Evolutionary conservation across 2,113 vertebrate species (phyloP).

Genomic region (Menura novaehollandiae): DNA sequence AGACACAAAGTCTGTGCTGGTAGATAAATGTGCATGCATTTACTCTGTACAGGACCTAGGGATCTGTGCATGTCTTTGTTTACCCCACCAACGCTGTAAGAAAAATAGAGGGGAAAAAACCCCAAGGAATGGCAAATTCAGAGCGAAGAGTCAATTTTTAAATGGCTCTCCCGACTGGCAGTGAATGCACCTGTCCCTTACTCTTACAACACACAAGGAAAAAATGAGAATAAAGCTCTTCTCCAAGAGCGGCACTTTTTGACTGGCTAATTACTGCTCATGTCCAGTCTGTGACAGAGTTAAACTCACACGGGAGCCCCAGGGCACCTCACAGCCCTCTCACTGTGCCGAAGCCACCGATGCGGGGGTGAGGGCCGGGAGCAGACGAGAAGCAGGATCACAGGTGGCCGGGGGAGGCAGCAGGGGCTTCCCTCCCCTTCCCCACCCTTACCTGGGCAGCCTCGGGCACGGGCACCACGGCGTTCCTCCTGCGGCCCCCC

Average conservation of each 20-base stretch:
- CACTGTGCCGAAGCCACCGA: rapidly evolving
- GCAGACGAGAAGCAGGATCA: rapidly evolving
- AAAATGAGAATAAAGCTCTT: not conserved
- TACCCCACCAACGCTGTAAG: not conserved
- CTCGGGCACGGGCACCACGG: constrained; percentile 58
- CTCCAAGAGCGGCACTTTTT: not conserved
- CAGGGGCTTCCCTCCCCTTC: rapidly evolving
- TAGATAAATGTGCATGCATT: not conserved
- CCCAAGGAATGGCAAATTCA: not conserved
- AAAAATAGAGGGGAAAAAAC: rapidly evolving
- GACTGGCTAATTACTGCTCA: not conserved
- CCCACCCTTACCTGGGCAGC: not conserved
- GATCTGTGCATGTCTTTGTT: not conserved
- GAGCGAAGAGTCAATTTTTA: not conserved
- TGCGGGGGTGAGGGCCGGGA: not conserved
- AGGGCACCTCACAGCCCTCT: not conserved
- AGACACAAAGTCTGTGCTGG: not conserved
- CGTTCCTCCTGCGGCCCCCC: constrained; percentile 80
- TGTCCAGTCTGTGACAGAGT: not conserved
- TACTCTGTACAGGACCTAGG: not conserved
- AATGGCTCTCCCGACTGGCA: not conserved
- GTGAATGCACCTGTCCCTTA: not conserved
- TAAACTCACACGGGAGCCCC: not conserved
- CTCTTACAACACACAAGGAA: not conserved
- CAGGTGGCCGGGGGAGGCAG: not conserved